These are phyloP conservation scores for Nixonia krombeini DNA, from an alignment of 1,140 invertebrate genomes.

Conservation along the genomic window DNA sequence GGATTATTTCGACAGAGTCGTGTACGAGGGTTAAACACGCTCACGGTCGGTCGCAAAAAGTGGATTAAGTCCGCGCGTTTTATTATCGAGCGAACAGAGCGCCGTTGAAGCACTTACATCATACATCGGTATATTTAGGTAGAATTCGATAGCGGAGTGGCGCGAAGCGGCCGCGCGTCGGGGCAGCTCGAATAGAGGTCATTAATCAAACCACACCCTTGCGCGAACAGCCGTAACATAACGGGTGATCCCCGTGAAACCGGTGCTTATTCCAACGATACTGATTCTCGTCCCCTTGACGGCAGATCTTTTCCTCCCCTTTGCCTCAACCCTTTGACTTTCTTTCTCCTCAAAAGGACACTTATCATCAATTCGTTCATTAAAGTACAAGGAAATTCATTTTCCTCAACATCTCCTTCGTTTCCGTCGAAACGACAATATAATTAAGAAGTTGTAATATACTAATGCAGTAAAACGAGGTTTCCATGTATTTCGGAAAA, in stretches of 20 bases:
- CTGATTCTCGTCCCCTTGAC: no score
- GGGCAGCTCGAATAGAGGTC: slow-evolving; percentile 68
- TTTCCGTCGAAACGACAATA: neutral
- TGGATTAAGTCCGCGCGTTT: slow-evolving; percentile 46
- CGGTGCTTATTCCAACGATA: slow-evolving; percentile 5
- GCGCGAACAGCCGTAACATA: slow-evolving; percentile 62
- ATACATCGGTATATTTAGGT: slow-evolving; percentile 62
- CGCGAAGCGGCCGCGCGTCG: slow-evolving; percentile 55
- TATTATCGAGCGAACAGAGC: slow-evolving; percentile 43
- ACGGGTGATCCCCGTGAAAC: slow-evolving; percentile 63
- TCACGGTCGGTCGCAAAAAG: slow-evolving; percentile 42
- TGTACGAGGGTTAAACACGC: slow-evolving; percentile 37
- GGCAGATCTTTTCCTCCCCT: neutral
- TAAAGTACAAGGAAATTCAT: no score
- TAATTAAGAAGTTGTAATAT: no score
- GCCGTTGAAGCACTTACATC: slow-evolving; percentile 42
- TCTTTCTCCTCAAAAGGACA: neutral
- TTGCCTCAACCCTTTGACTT: no score
- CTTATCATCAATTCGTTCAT: neutral
- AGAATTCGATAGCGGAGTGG: slow-evolving; percentile 64
- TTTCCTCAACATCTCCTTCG: neutral
- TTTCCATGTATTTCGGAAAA: no score
- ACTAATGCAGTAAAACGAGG: no score
- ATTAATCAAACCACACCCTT: slow-evolving; percentile 72
- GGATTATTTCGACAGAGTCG: slow-evolving; percentile 32